Conservation (phyloP, 2,797 vertebrate species). For the Triplophysa bombifrons region DNA sequence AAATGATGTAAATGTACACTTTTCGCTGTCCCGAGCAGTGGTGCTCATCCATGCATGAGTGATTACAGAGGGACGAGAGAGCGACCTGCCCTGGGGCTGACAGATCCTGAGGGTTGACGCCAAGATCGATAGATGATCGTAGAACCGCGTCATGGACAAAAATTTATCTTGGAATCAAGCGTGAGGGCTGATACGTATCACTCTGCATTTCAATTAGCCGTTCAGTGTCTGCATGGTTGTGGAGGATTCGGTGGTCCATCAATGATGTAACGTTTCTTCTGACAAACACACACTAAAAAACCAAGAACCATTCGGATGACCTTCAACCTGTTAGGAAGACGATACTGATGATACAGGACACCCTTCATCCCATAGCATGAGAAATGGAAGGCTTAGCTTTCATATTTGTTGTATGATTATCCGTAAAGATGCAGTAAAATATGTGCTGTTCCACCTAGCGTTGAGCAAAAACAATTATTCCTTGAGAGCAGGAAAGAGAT, state of each 20-base stretch:
- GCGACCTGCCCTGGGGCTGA: slow-evolving; percentile 45
- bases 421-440: slow-evolving; percentile 27
- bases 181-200: slow-evolving; percentile 42
- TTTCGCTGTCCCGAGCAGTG: slow-evolving; percentile 19
- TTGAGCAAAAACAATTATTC: slow-evolving; percentile 34
- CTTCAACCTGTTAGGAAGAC: slow-evolving; percentile 34
- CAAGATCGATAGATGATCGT: slow-evolving; percentile 53
- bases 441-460: slow-evolving; percentile 23
- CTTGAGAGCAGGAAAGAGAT: slow-evolving; percentile 40
- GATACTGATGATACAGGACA: slow-evolving; percentile 23
- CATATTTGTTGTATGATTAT: slow-evolving; percentile 26
- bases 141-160: slow-evolving; percentile 40
- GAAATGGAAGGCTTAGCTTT: slow-evolving; percentile 3
- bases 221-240: not conserved
- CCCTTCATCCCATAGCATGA: not conserved
- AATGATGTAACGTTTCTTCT: not conserved
- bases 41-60: slow-evolving; percentile 37
- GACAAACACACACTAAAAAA: slow-evolving; percentile 1
- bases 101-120: slow-evolving; percentile 49
- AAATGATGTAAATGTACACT: slow-evolving; percentile 27
- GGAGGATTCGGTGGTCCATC: not conserved
- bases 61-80: slow-evolving; percentile 43
- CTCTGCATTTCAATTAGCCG: slow-evolving; percentile 59
- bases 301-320: slow-evolving; percentile 33
- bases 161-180: slow-evolving; percentile 49